These are phyloP conservation scores for Melanogrammus aeglefinus DNA, from an alignment of 2,797 vertebrate species.

Conservation along the genomic window DNA sequence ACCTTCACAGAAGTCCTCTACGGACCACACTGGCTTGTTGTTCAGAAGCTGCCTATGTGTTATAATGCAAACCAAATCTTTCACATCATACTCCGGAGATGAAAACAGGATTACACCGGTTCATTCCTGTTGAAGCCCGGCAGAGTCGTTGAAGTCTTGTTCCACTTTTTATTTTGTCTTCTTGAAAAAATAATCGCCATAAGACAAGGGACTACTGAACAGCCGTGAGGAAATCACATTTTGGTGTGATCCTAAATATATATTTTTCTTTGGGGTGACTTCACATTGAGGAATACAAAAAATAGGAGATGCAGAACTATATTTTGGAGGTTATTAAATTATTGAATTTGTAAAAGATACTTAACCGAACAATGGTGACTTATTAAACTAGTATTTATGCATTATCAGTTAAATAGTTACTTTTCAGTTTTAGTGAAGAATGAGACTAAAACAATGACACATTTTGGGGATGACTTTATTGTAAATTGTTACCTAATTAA, in stretches of 20 bases:
- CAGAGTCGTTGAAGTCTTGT: neutral
- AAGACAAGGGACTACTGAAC: neutral
- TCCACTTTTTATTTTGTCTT: neutral
- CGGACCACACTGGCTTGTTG: conserved; percentile 16
- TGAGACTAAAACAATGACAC: neutral
- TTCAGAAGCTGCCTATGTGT: conserved; percentile 9
- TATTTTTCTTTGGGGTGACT: neutral
- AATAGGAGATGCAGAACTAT: neutral
- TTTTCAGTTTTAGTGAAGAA: neutral
- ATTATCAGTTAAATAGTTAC: neutral
- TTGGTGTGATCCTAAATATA: neutral
- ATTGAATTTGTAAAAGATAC: neutral
- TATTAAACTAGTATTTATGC: neutral
- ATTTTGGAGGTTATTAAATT: neutral
- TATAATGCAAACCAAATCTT: neutral
- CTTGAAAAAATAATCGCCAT: neutral
- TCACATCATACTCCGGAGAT: neutral
- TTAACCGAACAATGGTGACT: neutral
- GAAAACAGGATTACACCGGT: neutral
- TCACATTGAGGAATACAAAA: neutral
- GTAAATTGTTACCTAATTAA: neutral
- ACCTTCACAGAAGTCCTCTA: conserved; percentile 44
- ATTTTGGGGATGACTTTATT: neutral
- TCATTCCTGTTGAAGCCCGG: neutral
- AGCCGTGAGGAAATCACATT: neutral